Conservation (phyloP, 2,113 vertebrate species). For the Opisthocomus hoazin region DNA sequence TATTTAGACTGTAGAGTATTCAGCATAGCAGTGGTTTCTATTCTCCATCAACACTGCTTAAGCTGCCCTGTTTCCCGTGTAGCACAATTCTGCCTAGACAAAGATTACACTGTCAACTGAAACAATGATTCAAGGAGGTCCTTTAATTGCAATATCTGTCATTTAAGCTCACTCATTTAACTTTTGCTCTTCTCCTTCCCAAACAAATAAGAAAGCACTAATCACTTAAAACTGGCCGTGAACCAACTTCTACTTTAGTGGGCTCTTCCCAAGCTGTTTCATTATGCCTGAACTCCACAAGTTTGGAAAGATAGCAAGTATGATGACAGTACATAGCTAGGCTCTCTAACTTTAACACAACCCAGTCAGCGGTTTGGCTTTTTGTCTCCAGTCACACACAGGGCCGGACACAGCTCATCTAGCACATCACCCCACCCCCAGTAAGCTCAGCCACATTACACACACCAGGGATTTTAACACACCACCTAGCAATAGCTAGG, state of each 20-base stretch:
- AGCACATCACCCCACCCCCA: not conserved
- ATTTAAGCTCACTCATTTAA: not conserved
- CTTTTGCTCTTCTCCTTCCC: not conserved
- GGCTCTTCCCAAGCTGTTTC: not conserved
- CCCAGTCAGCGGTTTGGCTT: accelerated
- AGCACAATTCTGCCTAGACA: not conserved
- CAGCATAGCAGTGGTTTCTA: not conserved
- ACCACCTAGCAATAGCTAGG: not conserved
- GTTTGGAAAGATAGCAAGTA: not conserved
- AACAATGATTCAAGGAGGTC: not conserved
- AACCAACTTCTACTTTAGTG: not conserved
- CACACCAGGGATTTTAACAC: not conserved
- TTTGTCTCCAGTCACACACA: not conserved
- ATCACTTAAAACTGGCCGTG: not conserved
- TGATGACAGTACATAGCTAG: accelerated
- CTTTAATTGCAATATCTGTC: not conserved
- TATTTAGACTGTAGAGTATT: not conserved
- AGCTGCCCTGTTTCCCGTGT: not conserved
- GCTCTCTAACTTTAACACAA: not conserved
- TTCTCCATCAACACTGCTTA: not conserved
- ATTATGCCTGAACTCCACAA: not conserved
- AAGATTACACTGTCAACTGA: not conserved
- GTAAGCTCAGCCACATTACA: not conserved
- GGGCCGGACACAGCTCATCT: not conserved
- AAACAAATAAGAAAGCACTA: not conserved